Evolutionary conservation across 2,113 vertebrate genomes (phyloP).

Genomic region (Oreochromis tanganicae): DNA sequence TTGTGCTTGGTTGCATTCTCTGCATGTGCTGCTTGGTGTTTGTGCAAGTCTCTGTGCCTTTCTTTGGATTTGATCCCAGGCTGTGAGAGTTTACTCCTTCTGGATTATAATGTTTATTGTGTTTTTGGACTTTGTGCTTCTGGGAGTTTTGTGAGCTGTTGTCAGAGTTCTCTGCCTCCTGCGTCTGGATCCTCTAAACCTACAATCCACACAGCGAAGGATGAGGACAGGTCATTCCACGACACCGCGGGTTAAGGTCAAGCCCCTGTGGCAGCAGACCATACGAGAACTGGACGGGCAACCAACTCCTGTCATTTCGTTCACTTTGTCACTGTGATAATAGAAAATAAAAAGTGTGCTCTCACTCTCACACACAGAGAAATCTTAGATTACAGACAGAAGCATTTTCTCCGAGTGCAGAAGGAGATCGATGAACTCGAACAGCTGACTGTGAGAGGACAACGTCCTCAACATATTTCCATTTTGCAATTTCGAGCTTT

Average conservation of each 20-base stretch:
- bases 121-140: neutral
- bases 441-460: neutral
- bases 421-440: neutral
- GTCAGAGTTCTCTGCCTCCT: neutral
- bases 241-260: neutral
- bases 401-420: neutral
- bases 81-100: neutral
- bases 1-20: neutral
- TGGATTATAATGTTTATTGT: neutral
- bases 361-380: neutral
- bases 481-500: neutral
- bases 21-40: neutral
- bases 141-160: neutral
- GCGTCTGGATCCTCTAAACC: neutral
- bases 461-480: neutral
- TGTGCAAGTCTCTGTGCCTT: neutral
- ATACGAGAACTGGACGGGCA: neutral
- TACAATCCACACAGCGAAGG: neutral
- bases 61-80: neutral
- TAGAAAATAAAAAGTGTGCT: neutral
- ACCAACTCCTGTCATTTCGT: rapidly evolving
- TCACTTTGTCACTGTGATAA: neutral
- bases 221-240: neutral
- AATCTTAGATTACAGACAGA: neutral
- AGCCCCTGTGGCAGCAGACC: neutral